Evolutionary conservation across 2,888 invertebrate species (phyloP).

Genomic region (Hyles lineata): DNA sequence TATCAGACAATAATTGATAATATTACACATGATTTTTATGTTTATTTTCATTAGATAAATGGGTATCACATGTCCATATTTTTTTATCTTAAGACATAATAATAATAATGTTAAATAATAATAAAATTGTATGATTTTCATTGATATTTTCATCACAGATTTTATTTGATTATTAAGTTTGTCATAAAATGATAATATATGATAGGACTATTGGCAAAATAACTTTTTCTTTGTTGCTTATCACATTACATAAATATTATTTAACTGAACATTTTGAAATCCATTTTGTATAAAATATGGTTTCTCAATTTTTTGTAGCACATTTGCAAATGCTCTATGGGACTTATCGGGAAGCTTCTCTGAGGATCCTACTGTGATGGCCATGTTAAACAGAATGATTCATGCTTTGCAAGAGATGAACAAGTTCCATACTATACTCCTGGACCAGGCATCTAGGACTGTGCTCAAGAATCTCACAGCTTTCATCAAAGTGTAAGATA

Average conservation of each 20-base stretch:
- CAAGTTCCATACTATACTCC: slow-evolving; percentile 94
- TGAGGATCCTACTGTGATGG: slow-evolving; percentile 92
- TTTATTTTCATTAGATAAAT: background rate
- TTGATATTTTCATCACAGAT: too few relatives aligned
- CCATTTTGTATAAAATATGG: background rate
- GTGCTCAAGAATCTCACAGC: slow-evolving; percentile 94
- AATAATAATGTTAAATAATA: too few relatives aligned
- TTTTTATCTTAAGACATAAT: background rate
- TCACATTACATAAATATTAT: too few relatives aligned
- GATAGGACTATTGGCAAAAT: too few relatives aligned
- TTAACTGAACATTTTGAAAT: too few relatives aligned
- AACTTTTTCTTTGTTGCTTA: too few relatives aligned
- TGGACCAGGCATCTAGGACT: slow-evolving; percentile 96
- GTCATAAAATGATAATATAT: too few relatives aligned
- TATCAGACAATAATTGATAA: background rate
- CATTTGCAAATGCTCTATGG: slow-evolving; percentile 94
- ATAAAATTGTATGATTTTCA: too few relatives aligned
- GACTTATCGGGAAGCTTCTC: slow-evolving; percentile 95
- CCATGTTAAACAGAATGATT: slow-evolving; percentile 87
- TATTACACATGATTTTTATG: background rate
- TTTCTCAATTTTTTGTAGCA: slow-evolving; percentile 77
- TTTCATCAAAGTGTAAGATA: slow-evolving; percentile 93
- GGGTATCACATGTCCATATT: background rate
- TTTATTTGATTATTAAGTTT: too few relatives aligned
- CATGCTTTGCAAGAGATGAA: slow-evolving; percentile 95